Base-by-base conservation (phyloP, 2,888 invertebrate species). In the Drosophila anomalipes region DNA sequence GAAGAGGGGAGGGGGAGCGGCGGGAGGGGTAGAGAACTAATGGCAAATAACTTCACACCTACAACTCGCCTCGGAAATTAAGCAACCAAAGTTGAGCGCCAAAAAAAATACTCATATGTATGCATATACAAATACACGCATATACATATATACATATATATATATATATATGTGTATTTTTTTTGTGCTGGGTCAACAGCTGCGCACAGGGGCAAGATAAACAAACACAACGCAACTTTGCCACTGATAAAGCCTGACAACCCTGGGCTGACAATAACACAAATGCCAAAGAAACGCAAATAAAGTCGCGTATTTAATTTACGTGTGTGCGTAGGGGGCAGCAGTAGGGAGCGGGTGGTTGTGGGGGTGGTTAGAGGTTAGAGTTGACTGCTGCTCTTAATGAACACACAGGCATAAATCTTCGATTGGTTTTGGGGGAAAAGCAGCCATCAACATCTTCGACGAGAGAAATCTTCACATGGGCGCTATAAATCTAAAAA, bases 401-500 rank as follows among this genome's bases (percentile, higher is more conserved):
- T 79, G 81, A 80, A 77, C 69, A 77, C 69, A 62, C 30, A 64
- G 58, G 63, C 72, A 79, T 81, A 79, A 81, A 79, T 79, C 79
- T 70, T 77, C 57, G 64, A 77, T 70, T 77, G 72, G 66, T 81
- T 77, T 77, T 77, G 35, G 5, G 30, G n/a, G 2, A 39, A 56
- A 56, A 65, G 70, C 70, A 56, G 58, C 68, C 78, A 80, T 63
- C 79, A 80, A 69, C 70, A 71, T 57, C 56, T 54, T 51, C 49
- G 59, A 62, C 51, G 52, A 53, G 35, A 37, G 35, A 69, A 81
- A 60, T 80, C 81, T 81, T 79, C 81, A 63, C 62, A 66, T 71
- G 62, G 41, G 16, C 26, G 51, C 61, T 59, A 79, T 79, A 79
- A 79, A 79, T 75, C 26, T 47, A 79, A 79, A 79, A 79, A 79